These are phyloP conservation scores for Aporophyla lueneburgensis DNA, from an alignment of 2,888 invertebrate genomes.

Conservation along the genomic window DNA sequence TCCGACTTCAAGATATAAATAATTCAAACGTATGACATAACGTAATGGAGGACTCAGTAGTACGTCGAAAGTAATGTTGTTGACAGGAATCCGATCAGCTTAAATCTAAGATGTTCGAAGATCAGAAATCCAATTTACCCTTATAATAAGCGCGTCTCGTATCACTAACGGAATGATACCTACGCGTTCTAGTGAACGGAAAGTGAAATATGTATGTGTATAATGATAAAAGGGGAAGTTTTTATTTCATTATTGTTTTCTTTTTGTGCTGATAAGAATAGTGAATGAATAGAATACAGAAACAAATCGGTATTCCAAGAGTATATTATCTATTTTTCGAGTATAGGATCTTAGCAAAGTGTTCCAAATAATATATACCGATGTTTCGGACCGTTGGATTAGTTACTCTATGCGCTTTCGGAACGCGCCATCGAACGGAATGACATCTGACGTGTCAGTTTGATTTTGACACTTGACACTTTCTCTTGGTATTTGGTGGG, in stretches of 20 bases:
- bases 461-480: no score
- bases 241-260: background rate
- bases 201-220: slow-evolving; percentile 19
- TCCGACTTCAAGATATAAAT: slow-evolving; percentile 38
- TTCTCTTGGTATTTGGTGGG: no score
- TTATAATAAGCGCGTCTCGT: slow-evolving; percentile 66
- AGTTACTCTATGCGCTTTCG: no score
- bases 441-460: no score
- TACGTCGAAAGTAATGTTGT: slow-evolving; percentile 66
- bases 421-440: no score
- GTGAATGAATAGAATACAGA: background rate
- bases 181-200: slow-evolving; percentile 27
- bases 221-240: background rate
- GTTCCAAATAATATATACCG: background rate
- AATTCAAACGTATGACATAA: slow-evolving; percentile 45
- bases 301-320: background rate
- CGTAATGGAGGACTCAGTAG: slow-evolving; percentile 33
- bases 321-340: background rate
- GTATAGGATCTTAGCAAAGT: background rate
- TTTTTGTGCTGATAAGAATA: background rate
- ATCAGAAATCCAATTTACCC: slow-evolving; percentile 73
- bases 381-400: no score
- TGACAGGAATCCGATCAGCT: slow-evolving; percentile 77
- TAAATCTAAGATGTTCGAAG: slow-evolving; percentile 77
- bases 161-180: slow-evolving; percentile 55